Conservation (phyloP, 2,888 invertebrate genomes). For the Lordiphosa andalusiaca region DNA sequence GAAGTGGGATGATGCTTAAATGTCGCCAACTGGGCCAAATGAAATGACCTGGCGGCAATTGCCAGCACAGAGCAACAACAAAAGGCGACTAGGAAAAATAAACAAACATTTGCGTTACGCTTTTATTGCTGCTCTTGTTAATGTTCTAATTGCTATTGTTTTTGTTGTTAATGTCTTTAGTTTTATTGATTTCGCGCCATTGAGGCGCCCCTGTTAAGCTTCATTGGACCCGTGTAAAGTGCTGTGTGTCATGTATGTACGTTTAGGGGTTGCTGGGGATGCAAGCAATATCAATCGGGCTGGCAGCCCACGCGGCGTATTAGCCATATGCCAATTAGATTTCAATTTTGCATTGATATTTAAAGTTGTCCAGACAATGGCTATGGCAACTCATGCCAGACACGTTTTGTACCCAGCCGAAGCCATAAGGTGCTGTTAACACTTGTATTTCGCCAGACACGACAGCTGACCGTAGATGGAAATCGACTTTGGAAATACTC, state of each 20-base stretch:
- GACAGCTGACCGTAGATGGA: slow-evolving; percentile 8
- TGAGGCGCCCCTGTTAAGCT: slow-evolving; percentile 58
- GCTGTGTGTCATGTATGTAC: slow-evolving; percentile 13
- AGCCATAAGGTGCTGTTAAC: slow-evolving; percentile 32
- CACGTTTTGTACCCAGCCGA: slow-evolving; percentile 32
- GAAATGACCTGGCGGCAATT: slow-evolving; percentile 57
- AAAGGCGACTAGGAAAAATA: slow-evolving; percentile 44
- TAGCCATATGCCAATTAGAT: slow-evolving; percentile 70
- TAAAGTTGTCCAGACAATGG: slow-evolving; percentile 45
- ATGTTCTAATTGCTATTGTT: slow-evolving; percentile 39
- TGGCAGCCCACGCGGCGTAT: slow-evolving; percentile 66
- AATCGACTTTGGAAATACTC: slow-evolving; percentile 4
- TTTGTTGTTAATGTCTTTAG: slow-evolving; percentile 32
- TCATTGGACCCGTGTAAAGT: slow-evolving; percentile 27
- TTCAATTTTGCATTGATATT: slow-evolving; percentile 72
- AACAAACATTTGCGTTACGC: slow-evolving; percentile 58
- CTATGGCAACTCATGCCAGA: slow-evolving; percentile 33
- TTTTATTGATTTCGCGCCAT: slow-evolving; percentile 66
- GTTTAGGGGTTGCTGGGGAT: slow-evolving; percentile 20
- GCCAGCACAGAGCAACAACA: slow-evolving; percentile 25
- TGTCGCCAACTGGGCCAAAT: slow-evolving; percentile 44
- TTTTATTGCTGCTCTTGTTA: slow-evolving; percentile 38
- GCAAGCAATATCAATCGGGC: slow-evolving; percentile 32
- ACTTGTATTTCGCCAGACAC: slow-evolving; percentile 34
- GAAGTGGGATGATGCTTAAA: slow-evolving; percentile 40